A percentile compares a stretch with the other conserved stretches of the same genome.
phyloP scores from a whole-genome alignment of 64 coral and sea anemone species.

The Trachythela sp. region DNA sequence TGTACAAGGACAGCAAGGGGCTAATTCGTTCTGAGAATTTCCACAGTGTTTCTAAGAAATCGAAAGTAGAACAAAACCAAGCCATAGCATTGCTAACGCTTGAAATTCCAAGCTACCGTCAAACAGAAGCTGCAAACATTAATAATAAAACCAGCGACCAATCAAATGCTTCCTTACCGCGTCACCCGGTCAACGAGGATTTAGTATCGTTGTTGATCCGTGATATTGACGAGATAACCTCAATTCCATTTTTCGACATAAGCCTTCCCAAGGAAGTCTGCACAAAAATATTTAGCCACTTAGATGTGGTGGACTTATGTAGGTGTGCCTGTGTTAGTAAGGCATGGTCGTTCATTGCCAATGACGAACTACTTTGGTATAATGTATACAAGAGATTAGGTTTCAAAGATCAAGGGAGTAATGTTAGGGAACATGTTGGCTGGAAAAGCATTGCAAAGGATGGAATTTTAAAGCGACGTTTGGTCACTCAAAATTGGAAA shows the following conservation, averaged over 20 bases:
- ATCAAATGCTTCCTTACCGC: neutral
- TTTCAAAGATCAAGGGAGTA: slow-evolving; percentile 21
- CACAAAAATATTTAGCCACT: slow-evolving; percentile 64
- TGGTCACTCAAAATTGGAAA: slow-evolving; percentile 72
- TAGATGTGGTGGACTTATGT: slow-evolving; percentile 66
- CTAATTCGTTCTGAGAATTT: neutral
- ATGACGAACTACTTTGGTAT: slow-evolving; percentile 83
- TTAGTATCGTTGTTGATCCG: slow-evolving; percentile 44
- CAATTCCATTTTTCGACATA: slow-evolving; percentile 87
- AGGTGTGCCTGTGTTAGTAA: slow-evolving; percentile 69
- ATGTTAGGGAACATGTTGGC: neutral
- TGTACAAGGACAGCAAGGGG: neutral
- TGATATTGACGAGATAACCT: slow-evolving; percentile 82
- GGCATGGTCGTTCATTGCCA: slow-evolving; percentile 71
- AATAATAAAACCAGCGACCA: neutral
- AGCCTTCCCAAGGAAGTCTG: slow-evolving; percentile 79
- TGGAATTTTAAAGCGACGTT: slow-evolving; percentile 47
- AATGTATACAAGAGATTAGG: slow-evolving; percentile 48
- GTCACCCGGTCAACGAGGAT: neutral
- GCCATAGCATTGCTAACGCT: neutral
- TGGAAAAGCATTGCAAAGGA: slow-evolving; percentile 67
- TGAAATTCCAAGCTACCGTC: neutral
- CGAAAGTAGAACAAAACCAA: neutral
- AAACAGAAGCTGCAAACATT: neutral
- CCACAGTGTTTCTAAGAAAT: neutral